A percentile compares a stretch with the other conserved stretches of the same genome.
Evolutionary conservation across 37 sponge, comb jelly and placozoan species (phyloP).

Genomic region (Oopsacas minuta): DNA sequence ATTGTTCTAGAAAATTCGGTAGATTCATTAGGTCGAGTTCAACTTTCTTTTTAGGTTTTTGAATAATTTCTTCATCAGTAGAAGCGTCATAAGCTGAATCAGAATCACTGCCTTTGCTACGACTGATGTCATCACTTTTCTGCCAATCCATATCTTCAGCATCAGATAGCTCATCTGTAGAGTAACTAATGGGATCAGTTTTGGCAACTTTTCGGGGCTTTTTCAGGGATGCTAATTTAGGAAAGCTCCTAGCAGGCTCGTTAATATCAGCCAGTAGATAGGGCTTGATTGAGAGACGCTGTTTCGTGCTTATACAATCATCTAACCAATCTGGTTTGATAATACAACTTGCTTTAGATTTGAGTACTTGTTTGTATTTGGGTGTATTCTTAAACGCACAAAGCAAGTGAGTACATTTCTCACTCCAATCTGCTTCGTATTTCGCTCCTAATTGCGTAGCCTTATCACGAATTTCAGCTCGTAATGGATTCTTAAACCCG

Average conservation of each 20-base stretch:
- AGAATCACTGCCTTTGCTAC: background rate
- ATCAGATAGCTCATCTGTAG: constrained; percentile 7
- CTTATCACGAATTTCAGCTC: constrained; percentile 65
- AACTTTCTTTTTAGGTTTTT: background rate
- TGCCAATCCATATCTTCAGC: background rate
- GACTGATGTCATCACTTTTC: background rate
- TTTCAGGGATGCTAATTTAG: background rate
- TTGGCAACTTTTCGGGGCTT: background rate
- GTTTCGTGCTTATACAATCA: background rate
- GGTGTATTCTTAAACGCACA: constrained; percentile 90
- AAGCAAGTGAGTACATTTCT: constrained; percentile 64
- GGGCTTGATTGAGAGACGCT: background rate
- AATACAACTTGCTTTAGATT: constrained; percentile 12
- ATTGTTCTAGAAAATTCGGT: constrained; percentile 48
- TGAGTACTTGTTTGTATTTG: constrained; percentile 69
- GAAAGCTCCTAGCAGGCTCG: background rate
- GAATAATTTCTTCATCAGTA: constrained; percentile 26
- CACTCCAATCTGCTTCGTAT: constrained; percentile 63
- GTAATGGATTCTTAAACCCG: constrained; percentile 86
- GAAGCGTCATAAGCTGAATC: background rate
- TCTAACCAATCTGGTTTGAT: background rate
- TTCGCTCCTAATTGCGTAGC: constrained; percentile 58
- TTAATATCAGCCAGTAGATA: background rate
- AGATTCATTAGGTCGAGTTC: constrained; percentile 31
- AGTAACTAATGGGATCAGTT: background rate